These are phyloP conservation scores for Gambusia yucatana DNA, from an alignment of 2,797 vertebrate genomes.

Conservation along the genomic window DNA sequence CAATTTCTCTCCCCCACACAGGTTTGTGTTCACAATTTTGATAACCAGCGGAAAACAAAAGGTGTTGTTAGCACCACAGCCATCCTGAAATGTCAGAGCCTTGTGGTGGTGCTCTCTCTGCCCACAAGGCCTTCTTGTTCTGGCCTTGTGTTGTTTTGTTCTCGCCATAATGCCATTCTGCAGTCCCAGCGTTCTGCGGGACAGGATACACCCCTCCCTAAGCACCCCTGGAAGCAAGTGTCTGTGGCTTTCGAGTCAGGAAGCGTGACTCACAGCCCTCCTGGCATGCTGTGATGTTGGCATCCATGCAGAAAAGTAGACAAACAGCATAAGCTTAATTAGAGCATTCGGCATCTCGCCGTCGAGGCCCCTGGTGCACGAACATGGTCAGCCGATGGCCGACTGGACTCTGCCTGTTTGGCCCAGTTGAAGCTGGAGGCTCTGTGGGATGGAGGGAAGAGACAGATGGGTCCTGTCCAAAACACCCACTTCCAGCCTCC, in stretches of 20 bases:
- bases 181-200: constrained; percentile 47
- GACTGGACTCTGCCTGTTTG: constrained; percentile 50
- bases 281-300: constrained; percentile 64
- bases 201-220: constrained; percentile 59
- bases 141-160: constrained; percentile 59
- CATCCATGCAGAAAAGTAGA: constrained; percentile 70
- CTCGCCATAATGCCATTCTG: constrained; percentile 45
- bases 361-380: constrained; percentile 56
- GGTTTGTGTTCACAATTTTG: constrained; percentile 40
- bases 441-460: constrained; percentile 59
- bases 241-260: constrained; percentile 65
- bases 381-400: constrained; percentile 45
- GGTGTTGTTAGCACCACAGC: constrained; percentile 54
- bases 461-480: constrained; percentile 68
- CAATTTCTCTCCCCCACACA: constrained; percentile 48
- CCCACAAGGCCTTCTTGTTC: constrained; percentile 33
- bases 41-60: constrained; percentile 54
- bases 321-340: constrained; percentile 81
- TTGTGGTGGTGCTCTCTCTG: constrained; percentile 45
- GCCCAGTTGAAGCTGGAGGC: constrained; percentile 40
- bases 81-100: constrained; percentile 65
- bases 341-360: constrained; percentile 64
- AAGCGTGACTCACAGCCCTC: constrained; percentile 75
- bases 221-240: constrained; percentile 57
- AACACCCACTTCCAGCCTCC: constrained; percentile 44